phyloP scores from a whole-genome alignment of 2,888 invertebrate genomes.

The Brachyopa scutellaris region DNA sequence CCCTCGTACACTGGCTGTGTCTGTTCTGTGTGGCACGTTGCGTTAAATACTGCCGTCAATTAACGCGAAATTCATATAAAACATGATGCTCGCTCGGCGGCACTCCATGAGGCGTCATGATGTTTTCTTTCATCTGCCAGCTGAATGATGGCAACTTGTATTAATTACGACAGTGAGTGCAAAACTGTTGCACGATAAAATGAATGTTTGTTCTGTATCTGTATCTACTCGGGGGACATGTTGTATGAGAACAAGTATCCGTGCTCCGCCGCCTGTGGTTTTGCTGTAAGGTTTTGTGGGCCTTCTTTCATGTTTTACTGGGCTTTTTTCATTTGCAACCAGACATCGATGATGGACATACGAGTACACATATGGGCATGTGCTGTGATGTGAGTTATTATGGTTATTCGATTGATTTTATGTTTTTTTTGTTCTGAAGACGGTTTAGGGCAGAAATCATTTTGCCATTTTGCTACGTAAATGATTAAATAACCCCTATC shows the following conservation, averaged over 20 bases:
- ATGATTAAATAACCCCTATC: no score
- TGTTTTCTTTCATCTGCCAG: constrained; percentile 66
- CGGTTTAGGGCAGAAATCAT: no score
- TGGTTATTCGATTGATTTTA: no score
- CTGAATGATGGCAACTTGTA: constrained; percentile 65
- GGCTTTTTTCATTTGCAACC: background rate
- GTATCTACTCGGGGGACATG: background rate
- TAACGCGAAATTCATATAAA: constrained; percentile 65
- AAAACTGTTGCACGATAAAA: constrained; percentile 61
- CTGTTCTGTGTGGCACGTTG: constrained; percentile 54
- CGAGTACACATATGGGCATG: background rate
- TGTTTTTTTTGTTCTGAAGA: no score
- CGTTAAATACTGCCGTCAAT: constrained; percentile 68
- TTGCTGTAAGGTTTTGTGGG: background rate
- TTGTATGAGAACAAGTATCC: no score
- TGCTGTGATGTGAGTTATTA: no score
- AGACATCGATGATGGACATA: background rate
- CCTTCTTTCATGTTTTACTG: constrained; percentile 25
- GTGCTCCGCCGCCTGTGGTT: constrained; percentile 14
- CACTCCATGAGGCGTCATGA: constrained; percentile 40
- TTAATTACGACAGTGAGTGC: constrained; percentile 68
- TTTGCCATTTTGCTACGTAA: no score
- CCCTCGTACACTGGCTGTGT: constrained; percentile 2
- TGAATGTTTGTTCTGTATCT: constrained; percentile 11
- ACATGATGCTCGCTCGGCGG: constrained; percentile 34